These are phyloP conservation scores for Agelastica alni DNA, from an alignment of 2,888 invertebrate genomes.

Conservation along the genomic window DNA sequence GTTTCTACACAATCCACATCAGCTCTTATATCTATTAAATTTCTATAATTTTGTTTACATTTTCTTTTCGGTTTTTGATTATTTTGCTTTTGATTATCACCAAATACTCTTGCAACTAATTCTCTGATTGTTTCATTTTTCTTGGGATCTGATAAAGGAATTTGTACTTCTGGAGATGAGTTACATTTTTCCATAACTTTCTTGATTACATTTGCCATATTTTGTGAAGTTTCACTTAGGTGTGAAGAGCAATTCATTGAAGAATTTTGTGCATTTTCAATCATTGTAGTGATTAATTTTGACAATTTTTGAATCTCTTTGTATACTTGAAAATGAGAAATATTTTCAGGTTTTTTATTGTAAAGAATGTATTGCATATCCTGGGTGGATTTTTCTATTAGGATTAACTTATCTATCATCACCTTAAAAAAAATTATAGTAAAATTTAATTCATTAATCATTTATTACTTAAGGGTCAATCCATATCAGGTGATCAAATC, in stretches of 20 bases:
- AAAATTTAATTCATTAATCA: no score
- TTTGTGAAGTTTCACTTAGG: slow-evolving; percentile 9
- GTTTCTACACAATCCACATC: slow-evolving; percentile 23
- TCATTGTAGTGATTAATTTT: slow-evolving; percentile 4
- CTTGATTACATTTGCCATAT: slow-evolving; percentile 15
- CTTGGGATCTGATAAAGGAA: background rate
- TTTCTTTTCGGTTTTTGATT: slow-evolving; percentile 21
- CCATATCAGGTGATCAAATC: no score
- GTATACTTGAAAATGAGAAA: slow-evolving; percentile 18
- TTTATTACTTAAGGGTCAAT: no score
- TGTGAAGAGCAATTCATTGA: slow-evolving; percentile 9
- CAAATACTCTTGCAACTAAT: slow-evolving; percentile 24
- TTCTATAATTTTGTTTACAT: slow-evolving; percentile 28
- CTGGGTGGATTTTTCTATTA: slow-evolving; percentile 18
- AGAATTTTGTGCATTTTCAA: slow-evolving; percentile 16
- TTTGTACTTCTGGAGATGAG: background rate
- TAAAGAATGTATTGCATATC: slow-evolving; percentile 3
- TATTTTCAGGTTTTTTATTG: slow-evolving; percentile 6
- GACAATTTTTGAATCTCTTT: slow-evolving; percentile 23
- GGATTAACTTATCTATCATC: slow-evolving; percentile 27
- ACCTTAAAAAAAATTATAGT: slow-evolving; percentile 26
- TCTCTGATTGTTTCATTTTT: slow-evolving; percentile 17
- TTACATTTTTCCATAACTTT: background rate
- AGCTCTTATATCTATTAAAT: slow-evolving; percentile 37
- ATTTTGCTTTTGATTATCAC: slow-evolving; percentile 10